A percentile compares a stretch with the other conserved stretches of the same genome.
Evolutionary conservation across 30 jellyfish, hydroid and myxozoan species (phyloP).

Genomic region (Aurelia sp.): DNA sequence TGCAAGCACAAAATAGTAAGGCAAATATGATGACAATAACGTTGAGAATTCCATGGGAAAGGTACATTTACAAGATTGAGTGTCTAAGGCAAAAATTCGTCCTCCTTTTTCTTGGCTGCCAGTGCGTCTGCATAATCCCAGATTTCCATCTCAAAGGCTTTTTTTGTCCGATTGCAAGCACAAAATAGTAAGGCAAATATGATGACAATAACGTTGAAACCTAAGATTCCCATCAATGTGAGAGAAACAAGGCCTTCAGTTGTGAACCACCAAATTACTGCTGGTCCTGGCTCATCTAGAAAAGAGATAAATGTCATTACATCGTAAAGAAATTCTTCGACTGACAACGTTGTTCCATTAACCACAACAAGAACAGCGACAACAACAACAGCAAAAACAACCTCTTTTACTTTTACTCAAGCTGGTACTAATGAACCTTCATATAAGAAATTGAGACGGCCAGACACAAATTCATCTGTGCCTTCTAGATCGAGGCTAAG

Average conservation of each 20-base stretch:
- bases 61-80: too few species aligned
- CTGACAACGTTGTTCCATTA: too few species aligned
- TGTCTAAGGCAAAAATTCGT: background rate
- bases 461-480: too few species aligned
- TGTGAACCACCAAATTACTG: slow-evolving; percentile 16
- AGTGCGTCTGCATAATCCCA: slow-evolving; percentile 33
- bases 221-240: slow-evolving; percentile 31
- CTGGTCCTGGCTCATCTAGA: background rate
- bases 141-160: slow-evolving; percentile 46
- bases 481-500: too few species aligned
- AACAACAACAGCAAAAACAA: too few species aligned
- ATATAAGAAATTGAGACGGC: too few species aligned
- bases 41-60: too few species aligned
- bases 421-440: too few species aligned
- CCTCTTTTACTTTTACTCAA: too few species aligned
- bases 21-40: slow-evolving; percentile 40
- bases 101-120: background rate
- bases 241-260: slow-evolving; percentile 35
- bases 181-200: slow-evolving; percentile 37
- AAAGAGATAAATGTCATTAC: background rate
- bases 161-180: slow-evolving; percentile 46
- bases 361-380: too few species aligned
- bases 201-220: slow-evolving; percentile 32
- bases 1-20: slow-evolving; percentile 47
- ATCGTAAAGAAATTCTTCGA: background rate